Base-by-base conservation (phyloP, 2,797 vertebrate genomes). In the Urocyon cinereoargenteus region DNA sequence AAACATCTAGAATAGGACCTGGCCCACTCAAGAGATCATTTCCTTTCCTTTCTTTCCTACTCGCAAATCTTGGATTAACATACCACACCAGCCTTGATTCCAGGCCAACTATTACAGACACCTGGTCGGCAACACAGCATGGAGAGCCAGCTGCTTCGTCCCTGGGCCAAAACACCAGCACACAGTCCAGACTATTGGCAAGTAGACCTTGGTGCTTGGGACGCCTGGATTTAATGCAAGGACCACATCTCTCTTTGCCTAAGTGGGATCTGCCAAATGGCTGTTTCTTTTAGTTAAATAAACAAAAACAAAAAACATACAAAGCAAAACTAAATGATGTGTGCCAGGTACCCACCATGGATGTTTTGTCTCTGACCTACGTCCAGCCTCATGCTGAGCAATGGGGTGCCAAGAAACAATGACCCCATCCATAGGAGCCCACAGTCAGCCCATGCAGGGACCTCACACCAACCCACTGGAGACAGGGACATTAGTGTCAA, bases 211-310 rank as follows among this genome's bases (percentile, higher is more conserved):
- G 3, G 34, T 6, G 81, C 86, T 19, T 70, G 53, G 19, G 83
- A 40, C 28, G 55, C 36, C 77, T 61, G 72, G 61, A 89, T 82
- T 61, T 59, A 86, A 62, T 51, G 64, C 79, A 5, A 36, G 21
- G 57, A 79, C 62, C 21, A 24, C 79, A 22, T 91, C 91, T 95
- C 4, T 1, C 85, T 84, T 45, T 8, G 53, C 59, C 49, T 77
- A 31, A 92, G 22, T 86, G 61, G 64, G 22, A 15, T 85, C 91
- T 85, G 51, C 86, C 86, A 94, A 86, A 85, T 59, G 93, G 94
- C 89, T 96, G 86, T 91, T 96, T 93, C 91, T 96, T 73, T 72
- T 91, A 31, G 94, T 94, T 16, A 73, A 75, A 26, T 72, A 14
- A 34, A 24, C 18, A 26, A 86, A 14, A 34, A 24, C 18, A 14